Base-by-base conservation (phyloP, 2,888 invertebrate species). In the Machimus atricapillus region DNA sequence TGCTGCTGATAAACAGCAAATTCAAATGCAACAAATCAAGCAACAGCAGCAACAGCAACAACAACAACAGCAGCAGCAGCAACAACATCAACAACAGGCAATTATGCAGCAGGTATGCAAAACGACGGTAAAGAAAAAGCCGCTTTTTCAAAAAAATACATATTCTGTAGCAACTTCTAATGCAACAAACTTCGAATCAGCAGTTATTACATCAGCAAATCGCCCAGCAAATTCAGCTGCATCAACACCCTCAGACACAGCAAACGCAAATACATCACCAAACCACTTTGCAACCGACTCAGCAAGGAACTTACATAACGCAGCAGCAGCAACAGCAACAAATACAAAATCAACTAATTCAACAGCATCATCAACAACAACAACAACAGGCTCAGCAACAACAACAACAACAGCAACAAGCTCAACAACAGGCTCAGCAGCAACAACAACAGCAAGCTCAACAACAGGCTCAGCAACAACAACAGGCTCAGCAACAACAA, bases 251-350 rank as follows among this genome's bases (percentile, higher is more conserved):
- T 12, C 88, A 88, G 37, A 73, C 19, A 8, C 87, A 88, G n/a
- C 88, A 91, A 82, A 90, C 91, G 43, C 91, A 91, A 79, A 88
- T 89, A 12, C 88, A 89, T 7, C 90, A 90, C 46, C 92, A 91
- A 87, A 91, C 91, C 86, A 91, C 91, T 85, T 90, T 90, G 66
- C 89, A 91, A 81, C 92, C 92, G 86, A 90, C 90, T 31, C 91
- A 89, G 58, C 93, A 91, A 16, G 91, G 93, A 43, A 92, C 93
- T 14, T 93, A 93, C 83, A 93, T 93, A 74, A 93, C 94, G 74
- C 93, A 94, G 87, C 93, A 93, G 86, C 94, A 93, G 87, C 93
- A 93, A 87, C 93, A 93, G 89, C 92, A 92, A 43, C 93, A 93
- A 85, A 92, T 93, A 83, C 90, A 92, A 87, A 94, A 93, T 89